Evolutionary conservation across 23 tunicate species (phyloP).

Genomic region (Ascidia mentula): DNA sequence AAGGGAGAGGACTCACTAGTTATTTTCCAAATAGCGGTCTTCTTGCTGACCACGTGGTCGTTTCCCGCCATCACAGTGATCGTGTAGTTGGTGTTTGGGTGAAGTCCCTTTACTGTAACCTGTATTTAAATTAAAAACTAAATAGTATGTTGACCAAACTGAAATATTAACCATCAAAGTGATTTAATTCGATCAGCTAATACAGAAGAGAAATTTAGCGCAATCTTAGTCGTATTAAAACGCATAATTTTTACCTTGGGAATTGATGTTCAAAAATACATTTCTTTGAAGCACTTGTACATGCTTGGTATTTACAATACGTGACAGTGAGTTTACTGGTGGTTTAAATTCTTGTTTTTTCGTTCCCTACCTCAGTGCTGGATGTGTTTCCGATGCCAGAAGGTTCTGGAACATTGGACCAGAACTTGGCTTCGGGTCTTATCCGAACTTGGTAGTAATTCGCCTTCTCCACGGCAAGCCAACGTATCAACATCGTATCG

Average conservation of each 20-base stretch:
- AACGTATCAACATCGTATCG: constrained; percentile 34
- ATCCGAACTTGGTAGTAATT: constrained; percentile 53
- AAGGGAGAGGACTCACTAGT: constrained; percentile 52
- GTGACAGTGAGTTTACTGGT: too few species aligned
- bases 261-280: neutral
- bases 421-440: constrained; percentile 35
- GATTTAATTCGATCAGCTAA: too few species aligned
- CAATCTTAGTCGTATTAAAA: too few species aligned
- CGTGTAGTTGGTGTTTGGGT: constrained; percentile 79
- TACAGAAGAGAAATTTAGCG: too few species aligned
- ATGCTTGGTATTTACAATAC: too few species aligned
- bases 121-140: too few species aligned
- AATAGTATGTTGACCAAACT: too few species aligned
- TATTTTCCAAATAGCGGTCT: constrained; percentile 41
- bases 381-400: constrained; percentile 49
- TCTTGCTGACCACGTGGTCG: constrained; percentile 67
- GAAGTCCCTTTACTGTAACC: constrained; percentile 47
- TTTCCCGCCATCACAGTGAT: constrained; percentile 66
- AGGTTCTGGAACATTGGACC: constrained; percentile 3
- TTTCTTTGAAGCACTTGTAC: too few species aligned
- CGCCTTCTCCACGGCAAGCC: constrained; percentile 79
- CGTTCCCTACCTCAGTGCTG: constrained; percentile 68
- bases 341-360: too few species aligned
- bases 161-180: too few species aligned
- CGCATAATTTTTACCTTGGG: too few species aligned